phyloP scores from a whole-genome alignment of 2,797 vertebrate genomes.

The Thripadectes ignobilis region DNA sequence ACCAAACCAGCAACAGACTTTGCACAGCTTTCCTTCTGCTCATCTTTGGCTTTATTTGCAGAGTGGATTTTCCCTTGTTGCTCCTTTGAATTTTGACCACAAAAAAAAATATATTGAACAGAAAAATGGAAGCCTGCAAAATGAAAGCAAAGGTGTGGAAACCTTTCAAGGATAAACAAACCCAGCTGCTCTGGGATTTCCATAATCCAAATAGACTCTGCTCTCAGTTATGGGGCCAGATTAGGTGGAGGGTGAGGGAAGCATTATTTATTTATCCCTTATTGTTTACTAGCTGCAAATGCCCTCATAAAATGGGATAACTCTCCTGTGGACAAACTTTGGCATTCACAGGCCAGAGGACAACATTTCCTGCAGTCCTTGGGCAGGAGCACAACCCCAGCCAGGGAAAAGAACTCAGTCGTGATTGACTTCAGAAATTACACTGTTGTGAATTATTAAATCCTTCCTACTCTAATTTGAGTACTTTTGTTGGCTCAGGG shows the following conservation, averaged over 20 bases:
- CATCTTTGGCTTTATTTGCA: conserved; percentile 47
- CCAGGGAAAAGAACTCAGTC: not conserved
- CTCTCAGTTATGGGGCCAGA: not conserved
- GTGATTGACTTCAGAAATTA: not conserved
- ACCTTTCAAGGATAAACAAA: conserved; percentile 54
- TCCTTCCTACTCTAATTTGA: not conserved
- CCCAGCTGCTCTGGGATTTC: conserved; percentile 38
- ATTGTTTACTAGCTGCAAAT: not conserved
- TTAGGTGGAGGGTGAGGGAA: not conserved
- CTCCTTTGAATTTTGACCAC: conserved; percentile 46
- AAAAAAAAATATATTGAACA: not conserved
- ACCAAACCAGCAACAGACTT: conserved; percentile 18
- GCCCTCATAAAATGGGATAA: not conserved
- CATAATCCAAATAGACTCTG: not conserved
- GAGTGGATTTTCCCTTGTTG: conserved; percentile 31
- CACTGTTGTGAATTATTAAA: not conserved
- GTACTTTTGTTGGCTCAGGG: not conserved
- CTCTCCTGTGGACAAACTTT: not conserved
- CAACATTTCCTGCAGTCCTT: not conserved
- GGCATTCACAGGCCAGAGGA: not conserved
- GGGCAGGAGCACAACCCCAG: not conserved
- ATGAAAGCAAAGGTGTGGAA: not conserved
- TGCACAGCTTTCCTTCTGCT: not conserved
- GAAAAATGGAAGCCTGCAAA: conserved; percentile 37
- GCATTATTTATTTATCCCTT: not conserved